Evolutionary conservation across 2,888 invertebrate species (phyloP), one percentile per base, ranked within the genome.

Genomic region (Catocala sponsa): DNA sequence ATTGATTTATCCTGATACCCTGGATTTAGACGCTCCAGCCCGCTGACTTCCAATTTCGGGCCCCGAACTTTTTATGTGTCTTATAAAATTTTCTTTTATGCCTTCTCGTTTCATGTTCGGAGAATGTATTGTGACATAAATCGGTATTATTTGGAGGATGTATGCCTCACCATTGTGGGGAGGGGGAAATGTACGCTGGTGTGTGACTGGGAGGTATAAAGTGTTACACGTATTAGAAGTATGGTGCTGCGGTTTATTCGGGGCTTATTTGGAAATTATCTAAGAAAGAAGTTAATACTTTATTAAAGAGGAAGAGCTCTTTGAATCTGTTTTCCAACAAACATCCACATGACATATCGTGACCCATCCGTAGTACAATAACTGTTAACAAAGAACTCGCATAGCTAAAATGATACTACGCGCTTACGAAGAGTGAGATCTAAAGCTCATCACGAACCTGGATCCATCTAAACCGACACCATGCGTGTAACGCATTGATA

Each of bases 1-100:
- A 94, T 93, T 94, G 94, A 94, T 94, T 93, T 94, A 94, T 94
- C 91, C 90, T 92, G 92, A 93, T 92, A 92, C 92, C 82, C 74
- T 78, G 92, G 91, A 87, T 91, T 91, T 88, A 82, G 83, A 46
- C 62, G 79, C 82, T 81, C 80, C 79, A 58, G 67, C 82, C 82
- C 81, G 80, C 91, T 93, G 91, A 91, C 90, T 91, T 90, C 85
- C 92, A 91, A 92, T 92, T 91, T 86, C 84, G 73, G 58, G 57
- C 78, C 81, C 83, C 82, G 85, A 88, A 91, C 86, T 91, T 93
- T 92, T 92, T 92, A 92, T 91, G 87, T 89, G 88, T 89, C 91
- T 90, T 90, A 90, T 89, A 90, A 91, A 91, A 91, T 90, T 89
- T 90, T 81, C 88, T 90, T 90, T 91, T 86, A 84, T 83, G 76